phyloP scores from a whole-genome alignment of 1,140 invertebrate species.

The Ptiloglossa arizonensis region DNA sequence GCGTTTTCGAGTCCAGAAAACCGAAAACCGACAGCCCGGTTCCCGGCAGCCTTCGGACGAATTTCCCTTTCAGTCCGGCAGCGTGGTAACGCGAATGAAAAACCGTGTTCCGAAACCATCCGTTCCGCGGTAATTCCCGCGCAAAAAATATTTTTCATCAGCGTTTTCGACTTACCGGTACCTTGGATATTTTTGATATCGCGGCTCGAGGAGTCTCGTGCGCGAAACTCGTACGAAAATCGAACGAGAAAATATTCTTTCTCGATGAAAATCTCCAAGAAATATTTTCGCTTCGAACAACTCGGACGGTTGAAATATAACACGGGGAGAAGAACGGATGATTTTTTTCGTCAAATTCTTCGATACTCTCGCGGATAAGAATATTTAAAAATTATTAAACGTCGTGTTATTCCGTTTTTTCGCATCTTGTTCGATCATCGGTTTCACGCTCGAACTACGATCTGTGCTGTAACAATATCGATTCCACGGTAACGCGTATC shows the following conservation, averaged over 20 bases:
- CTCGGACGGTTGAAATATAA: too few relatives aligned
- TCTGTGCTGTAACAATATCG: neutral
- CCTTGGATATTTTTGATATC: too few relatives aligned
- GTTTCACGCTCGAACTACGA: neutral
- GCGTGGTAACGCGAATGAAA: neutral
- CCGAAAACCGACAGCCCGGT: constrained; percentile 7
- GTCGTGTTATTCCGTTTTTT: too few relatives aligned
- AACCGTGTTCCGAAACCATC: neutral
- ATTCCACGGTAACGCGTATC: too few relatives aligned
- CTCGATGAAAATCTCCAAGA: too few relatives aligned
- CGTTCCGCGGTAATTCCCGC: neutral
- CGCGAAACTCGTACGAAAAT: too few relatives aligned
- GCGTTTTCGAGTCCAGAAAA: constrained; percentile 33
- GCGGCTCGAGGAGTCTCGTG: too few relatives aligned
- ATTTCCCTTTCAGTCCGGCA: constrained; percentile 1
- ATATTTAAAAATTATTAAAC: constrained; percentile 1
- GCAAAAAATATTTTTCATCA: neutral
- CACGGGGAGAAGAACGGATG: too few relatives aligned
- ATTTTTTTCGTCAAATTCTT: too few relatives aligned
- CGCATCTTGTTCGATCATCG: neutral
- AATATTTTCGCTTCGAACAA: too few relatives aligned
- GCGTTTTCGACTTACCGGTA: neutral
- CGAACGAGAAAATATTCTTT: too few relatives aligned
- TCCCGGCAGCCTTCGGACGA: neutral
- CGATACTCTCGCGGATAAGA: too few relatives aligned